Base-by-base conservation (phyloP, 2,888 invertebrate species). In the Plagodis pulveraria region DNA sequence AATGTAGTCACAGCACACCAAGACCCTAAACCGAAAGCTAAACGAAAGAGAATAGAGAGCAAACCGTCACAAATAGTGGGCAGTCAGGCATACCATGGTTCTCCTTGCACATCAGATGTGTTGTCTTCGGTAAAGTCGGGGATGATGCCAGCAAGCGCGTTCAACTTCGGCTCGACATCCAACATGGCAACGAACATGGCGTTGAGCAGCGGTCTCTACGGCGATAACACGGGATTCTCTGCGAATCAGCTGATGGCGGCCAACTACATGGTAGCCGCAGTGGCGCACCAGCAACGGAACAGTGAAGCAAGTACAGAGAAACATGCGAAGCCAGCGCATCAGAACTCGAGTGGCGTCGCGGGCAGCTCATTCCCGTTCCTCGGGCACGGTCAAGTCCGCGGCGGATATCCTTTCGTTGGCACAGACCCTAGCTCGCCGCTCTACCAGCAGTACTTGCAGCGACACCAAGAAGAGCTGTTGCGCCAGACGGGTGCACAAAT, bases 61-160 rank as follows among this genome's bases (percentile, higher is more conserved):
- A 89, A 89, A 68, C 79, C 80, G 40, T 60, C 81, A 32, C 81
- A 84, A 47, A 74, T 79, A 40, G 70, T 78, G 38, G 58, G 92
- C 93, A 65, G 94, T 58, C 91, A 89, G 65, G 67, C 77, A n/a
- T 90, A 87, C 64, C 89, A 96, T 69, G 93, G 95, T 9, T 78
- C 96, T 49, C 94, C 96, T 72, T 95, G 96, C 50, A 91, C 94
- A 5, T 78, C 77, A 5, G 91, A 91, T 60, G 85, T 88, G 32
- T 61, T 91, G 44, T 83, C 88, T 2, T 84, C 91, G 4, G 89
- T 87, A 0, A 91, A 90, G 65, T 73, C 82, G 0, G 94, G 95
- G 71, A 95, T 96, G 78, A 96, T 97, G 65, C 95, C 97, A 6
- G 95, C 96, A 34, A 97, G 96, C 86, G 97, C 97, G 51, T 97